Evolutionary conservation across 2,888 invertebrate species (phyloP).

Genomic region (Agrochola lychnidis): DNA sequence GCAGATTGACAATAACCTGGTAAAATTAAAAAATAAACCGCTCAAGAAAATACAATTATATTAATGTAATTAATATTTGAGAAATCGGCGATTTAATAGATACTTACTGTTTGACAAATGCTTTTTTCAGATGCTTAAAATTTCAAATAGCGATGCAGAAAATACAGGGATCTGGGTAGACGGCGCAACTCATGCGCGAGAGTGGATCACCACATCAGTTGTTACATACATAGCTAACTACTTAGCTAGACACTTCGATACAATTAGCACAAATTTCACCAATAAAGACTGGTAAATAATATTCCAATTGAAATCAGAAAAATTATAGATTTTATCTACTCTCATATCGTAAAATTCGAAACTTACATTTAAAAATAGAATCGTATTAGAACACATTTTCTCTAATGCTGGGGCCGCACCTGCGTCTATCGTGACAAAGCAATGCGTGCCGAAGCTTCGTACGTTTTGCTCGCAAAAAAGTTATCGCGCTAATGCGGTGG

Average conservation of each 20-base stretch:
- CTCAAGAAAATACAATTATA: neutral
- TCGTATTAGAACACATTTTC: too few relatives aligned
- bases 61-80: neutral
- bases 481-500: too few relatives aligned
- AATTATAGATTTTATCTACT: too few relatives aligned
- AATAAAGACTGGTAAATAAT: slow-evolving; percentile 94
- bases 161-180: slow-evolving; percentile 94
- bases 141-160: slow-evolving; percentile 93
- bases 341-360: too few relatives aligned
- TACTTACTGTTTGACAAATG: neutral
- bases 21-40: neutral
- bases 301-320: neutral
- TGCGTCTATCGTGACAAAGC: too few relatives aligned
- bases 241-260: slow-evolving; percentile 93
- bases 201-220: slow-evolving; percentile 96
- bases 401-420: too few relatives aligned
- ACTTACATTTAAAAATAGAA: too few relatives aligned
- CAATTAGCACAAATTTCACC: slow-evolving; percentile 92
- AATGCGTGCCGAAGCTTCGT: too few relatives aligned
- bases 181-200: slow-evolving; percentile 96
- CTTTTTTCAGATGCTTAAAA: slow-evolving; percentile 88
- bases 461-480: too few relatives aligned
- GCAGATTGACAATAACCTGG: neutral
- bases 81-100: neutral
- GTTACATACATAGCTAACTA: slow-evolving; percentile 94